These are phyloP conservation scores for Prionchulus punctatus DNA, from an alignment of 2,888 invertebrate species.

Conservation along the genomic window DNA sequence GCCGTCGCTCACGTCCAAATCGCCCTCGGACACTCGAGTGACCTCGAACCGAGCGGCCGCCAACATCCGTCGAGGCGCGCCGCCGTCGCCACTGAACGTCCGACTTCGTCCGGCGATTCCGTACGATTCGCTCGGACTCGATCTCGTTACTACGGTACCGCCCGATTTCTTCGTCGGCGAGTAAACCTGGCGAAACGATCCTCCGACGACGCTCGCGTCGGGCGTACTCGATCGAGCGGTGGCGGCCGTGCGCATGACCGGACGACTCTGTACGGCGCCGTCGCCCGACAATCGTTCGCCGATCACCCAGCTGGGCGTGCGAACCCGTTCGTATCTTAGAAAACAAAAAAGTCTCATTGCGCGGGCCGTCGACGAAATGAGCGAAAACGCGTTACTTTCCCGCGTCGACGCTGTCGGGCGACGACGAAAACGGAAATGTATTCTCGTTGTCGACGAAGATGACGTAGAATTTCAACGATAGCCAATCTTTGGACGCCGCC, in stretches of 20 bases:
- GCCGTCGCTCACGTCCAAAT: background rate
- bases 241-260: background rate
- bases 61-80: background rate
- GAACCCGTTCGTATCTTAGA: background rate
- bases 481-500: background rate
- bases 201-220: background rate
- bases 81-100: background rate
- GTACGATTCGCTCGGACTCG: background rate
- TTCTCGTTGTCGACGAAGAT: slow-evolving; percentile 13
- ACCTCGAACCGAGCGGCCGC: background rate
- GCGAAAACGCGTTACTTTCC: slow-evolving; percentile 3
- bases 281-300: background rate
- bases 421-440: background rate
- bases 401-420: background rate
- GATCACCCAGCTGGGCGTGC: slow-evolving; percentile 1
- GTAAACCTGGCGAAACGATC: background rate
- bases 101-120: background rate
- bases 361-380: background rate
- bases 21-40: background rate
- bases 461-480: slow-evolving; percentile 18
- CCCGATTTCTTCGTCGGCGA: background rate
- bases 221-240: background rate
- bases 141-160: background rate
- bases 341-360: background rate
- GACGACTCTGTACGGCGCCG: background rate